These are phyloP conservation scores for Scophthalmus maximus DNA, from an alignment of 2,113 vertebrate species.

Conservation along the genomic window DNA sequence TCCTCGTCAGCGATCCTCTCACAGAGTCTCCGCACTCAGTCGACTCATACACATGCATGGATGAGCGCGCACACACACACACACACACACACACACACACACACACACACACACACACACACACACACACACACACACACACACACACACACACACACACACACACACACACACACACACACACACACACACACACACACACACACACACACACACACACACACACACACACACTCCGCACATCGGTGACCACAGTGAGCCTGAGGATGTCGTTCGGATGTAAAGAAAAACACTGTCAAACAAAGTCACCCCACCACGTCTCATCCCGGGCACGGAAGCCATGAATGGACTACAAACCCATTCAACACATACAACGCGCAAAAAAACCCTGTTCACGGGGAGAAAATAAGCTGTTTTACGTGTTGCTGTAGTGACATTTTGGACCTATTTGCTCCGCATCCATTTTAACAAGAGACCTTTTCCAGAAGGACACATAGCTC, in stretches of 20 bases:
- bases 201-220: constrained; percentile 27
- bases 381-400: not conserved
- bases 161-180: constrained; percentile 7
- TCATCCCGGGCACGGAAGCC: constrained; percentile 16
- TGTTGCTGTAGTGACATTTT: too few relatives aligned
- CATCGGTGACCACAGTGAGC: constrained; percentile 37
- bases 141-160: not conserved
- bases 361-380: not conserved
- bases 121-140: constrained; percentile 38
- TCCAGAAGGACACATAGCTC: too few relatives aligned
- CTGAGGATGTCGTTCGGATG: constrained; percentile 35
- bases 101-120: not conserved
- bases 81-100: constrained; percentile 15
- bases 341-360: constrained; percentile 19
- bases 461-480: too few relatives aligned
- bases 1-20: constrained; percentile 29
- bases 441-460: too few relatives aligned
- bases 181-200: not conserved
- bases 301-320: constrained; percentile 20
- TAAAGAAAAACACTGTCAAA: constrained; percentile 58
- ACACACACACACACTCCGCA: constrained; percentile 48
- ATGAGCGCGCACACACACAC: not conserved
- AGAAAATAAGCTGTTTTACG: not conserved
- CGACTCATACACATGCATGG: constrained; percentile 22
- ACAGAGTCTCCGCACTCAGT: not conserved